Evolutionary conservation across 2,888 invertebrate species (phyloP).

Genomic region (Meloe dianella): DNA sequence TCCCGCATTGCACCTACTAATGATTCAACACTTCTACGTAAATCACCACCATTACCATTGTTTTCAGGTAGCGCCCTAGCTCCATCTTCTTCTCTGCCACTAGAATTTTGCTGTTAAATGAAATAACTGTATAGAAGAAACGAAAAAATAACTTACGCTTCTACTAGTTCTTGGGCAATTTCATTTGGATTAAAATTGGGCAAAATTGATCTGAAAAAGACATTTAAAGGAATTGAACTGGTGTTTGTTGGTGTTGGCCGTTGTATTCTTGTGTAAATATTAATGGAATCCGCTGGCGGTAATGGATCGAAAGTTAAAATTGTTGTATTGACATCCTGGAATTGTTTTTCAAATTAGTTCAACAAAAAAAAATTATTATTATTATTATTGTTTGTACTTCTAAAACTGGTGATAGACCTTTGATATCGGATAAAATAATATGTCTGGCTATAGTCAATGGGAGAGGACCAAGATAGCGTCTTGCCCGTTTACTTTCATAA

Average conservation of each 20-base stretch:
- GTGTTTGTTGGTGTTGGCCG: conserved; percentile 46
- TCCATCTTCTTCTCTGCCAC: conserved; percentile 48
- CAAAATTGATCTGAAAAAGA: conserved; percentile 76
- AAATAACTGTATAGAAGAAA: not conserved
- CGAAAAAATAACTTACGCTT: conserved; percentile 42
- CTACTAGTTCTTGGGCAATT: conserved; percentile 39
- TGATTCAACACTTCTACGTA: conserved; percentile 69
- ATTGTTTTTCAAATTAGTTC: conserved; percentile 24
- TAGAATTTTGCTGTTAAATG: conserved; percentile 25
- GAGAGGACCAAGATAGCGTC: conserved; percentile 66
- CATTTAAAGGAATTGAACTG: conserved; percentile 58
- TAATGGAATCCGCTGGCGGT: conserved; percentile 77
- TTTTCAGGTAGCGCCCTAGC: conserved; percentile 55
- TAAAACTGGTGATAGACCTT: conserved; percentile 68
- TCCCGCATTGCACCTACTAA: conserved; percentile 77
- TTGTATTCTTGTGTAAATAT: conserved; percentile 69
- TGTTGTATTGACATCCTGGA: conserved; percentile 60
- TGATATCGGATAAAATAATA: conserved; percentile 73
- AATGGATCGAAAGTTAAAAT: conserved; percentile 80
- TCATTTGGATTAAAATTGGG: conserved; percentile 66
- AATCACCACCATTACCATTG: conserved; percentile 56
- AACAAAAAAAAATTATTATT: no score
- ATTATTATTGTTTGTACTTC: conserved; percentile 58
- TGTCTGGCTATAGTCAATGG: conserved; percentile 74
- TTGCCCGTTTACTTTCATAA: conserved; percentile 66